Percentiles rank a stretch among this genome's conserved stretches.
These are phyloP conservation scores for Tychaedon coryphoeus DNA, from an alignment of 2,113 vertebrate species.

Conservation along the genomic window DNA sequence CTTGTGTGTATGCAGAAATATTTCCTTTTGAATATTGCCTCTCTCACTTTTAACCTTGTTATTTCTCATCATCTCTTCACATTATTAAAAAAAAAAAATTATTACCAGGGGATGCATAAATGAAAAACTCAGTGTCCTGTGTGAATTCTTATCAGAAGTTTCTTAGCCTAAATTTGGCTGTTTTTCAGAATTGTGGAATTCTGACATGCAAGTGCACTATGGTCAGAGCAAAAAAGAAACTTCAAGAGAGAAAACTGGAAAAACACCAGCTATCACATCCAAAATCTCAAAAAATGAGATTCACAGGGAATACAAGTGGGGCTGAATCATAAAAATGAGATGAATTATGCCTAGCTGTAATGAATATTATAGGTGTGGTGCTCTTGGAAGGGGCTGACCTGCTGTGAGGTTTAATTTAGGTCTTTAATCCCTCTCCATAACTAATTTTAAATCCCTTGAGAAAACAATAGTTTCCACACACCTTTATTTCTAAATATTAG, in stretches of 20 bases:
- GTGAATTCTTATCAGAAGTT: neutral
- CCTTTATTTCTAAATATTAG: neutral
- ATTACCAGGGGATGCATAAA: neutral
- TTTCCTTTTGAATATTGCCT: neutral
- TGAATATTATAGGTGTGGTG: neutral
- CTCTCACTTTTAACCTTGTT: neutral
- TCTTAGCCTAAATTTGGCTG: neutral
- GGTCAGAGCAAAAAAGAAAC: neutral
- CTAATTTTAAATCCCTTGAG: constrained; percentile 43
- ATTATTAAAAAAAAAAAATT: neutral
- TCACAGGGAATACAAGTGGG: neutral
- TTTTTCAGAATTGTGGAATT: neutral
- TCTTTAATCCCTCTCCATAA: constrained; percentile 24
- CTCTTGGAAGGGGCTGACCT: constrained; percentile 17
- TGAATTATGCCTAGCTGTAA: neutral
- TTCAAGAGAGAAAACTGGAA: neutral
- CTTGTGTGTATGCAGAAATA: neutral
- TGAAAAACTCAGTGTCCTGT: neutral
- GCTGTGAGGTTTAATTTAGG: constrained; percentile 39
- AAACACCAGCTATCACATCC: neutral
- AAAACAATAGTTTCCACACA: constrained; percentile 13
- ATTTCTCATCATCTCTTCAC: neutral
- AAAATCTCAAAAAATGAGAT: neutral
- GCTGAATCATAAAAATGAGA: neutral
- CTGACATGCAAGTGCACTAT: neutral